Evolutionary conservation across 2,888 invertebrate genomes (phyloP).

Genomic region (Leptopterna dolabrata): DNA sequence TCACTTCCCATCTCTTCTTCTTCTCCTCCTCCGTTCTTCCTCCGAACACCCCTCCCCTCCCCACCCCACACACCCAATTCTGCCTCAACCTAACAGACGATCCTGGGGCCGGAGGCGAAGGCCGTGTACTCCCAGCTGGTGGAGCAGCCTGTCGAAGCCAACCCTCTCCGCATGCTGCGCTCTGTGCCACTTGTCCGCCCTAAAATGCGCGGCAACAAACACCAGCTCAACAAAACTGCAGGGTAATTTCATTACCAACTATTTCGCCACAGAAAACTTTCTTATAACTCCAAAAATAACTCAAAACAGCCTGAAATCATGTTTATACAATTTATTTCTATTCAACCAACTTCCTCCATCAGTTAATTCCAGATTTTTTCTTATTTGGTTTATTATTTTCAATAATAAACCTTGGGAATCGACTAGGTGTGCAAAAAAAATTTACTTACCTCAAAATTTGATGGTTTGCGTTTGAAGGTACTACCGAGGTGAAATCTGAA

Average conservation of each 20-base stretch:
- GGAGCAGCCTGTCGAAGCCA: conserved; percentile 74
- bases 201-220: conserved; percentile 70
- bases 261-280: not conserved
- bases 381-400: too few species aligned
- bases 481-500: too few species aligned
- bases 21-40: conserved; percentile 30
- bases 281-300: not conserved
- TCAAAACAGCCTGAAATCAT: too few species aligned
- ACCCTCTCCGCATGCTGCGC: conserved; percentile 76
- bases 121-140: conserved; percentile 93
- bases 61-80: too few species aligned
- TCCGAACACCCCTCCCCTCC: conserved; percentile 57
- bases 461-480: too few species aligned
- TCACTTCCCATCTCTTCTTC: not conserved
- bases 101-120: conserved; percentile 77
- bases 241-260: conserved; percentile 45
- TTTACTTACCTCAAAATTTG: too few species aligned
- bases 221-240: conserved; percentile 62
- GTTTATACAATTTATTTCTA: too few species aligned
- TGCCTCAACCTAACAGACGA: conserved; percentile 41
- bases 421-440: too few species aligned
- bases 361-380: too few species aligned
- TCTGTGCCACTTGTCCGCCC: conserved; percentile 72
- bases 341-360: too few species aligned
- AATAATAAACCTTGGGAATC: too few species aligned